Conservation (phyloP, 2,888 invertebrate species). For the Tenthredo mesomela region DNA sequence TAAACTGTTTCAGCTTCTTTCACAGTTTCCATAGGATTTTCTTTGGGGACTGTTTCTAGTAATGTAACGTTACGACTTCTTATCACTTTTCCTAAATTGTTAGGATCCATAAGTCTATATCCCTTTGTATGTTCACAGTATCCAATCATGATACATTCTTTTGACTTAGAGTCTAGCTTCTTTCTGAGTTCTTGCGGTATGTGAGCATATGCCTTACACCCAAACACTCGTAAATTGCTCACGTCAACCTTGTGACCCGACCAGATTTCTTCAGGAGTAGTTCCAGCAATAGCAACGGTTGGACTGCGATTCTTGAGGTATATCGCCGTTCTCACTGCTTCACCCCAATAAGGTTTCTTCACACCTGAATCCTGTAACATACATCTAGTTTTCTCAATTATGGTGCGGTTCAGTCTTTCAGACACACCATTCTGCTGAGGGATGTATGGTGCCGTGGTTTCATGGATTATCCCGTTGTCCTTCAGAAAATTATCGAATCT, state of each 20-base stretch:
- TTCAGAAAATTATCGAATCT: slow-evolving; percentile 52
- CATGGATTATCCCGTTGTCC: slow-evolving; percentile 58
- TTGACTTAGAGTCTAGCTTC: background rate
- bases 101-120: background rate
- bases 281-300: background rate
- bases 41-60: too few species aligned
- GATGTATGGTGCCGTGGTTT: slow-evolving; percentile 54
- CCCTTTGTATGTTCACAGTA: slow-evolving; percentile 3
- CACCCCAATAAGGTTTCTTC: slow-evolving; percentile 11
- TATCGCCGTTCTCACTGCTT: slow-evolving; percentile 8
- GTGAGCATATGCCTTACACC: slow-evolving; percentile 18
- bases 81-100: too few species aligned
- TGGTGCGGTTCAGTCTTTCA: slow-evolving; percentile 56
- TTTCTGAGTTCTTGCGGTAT: background rate
- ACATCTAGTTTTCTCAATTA: slow-evolving; percentile 55
- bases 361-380: slow-evolving; percentile 55
- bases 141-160: background rate
- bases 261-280: slow-evolving; percentile 29
- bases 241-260: background rate
- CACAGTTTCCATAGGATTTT: too few species aligned
- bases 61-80: too few species aligned
- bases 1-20: too few species aligned
- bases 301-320: slow-evolving; percentile 23
- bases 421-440: slow-evolving; percentile 57
- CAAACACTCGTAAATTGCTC: slow-evolving; percentile 12